Evolutionary conservation across 2,113 vertebrate species (phyloP), one percentile per base, ranked within the genome.

Genomic region (Phylloscopus trochilus): DNA sequence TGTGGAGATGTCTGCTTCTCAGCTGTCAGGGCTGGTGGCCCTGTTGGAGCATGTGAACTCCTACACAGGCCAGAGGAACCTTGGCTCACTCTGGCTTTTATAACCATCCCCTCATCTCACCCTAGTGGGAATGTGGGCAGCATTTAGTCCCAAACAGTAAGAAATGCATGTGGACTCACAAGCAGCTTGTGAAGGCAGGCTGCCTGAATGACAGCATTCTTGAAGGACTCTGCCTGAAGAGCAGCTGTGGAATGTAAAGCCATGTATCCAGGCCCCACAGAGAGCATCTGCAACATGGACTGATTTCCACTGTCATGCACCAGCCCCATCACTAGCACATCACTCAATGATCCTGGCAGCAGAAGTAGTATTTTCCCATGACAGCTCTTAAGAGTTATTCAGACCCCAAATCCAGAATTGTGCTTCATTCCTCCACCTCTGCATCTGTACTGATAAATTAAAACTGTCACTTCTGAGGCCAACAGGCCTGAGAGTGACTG

Each of bases 231-330:
- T 77, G 15, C 19, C 49, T 67, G 13, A 79, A 63, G 39, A 90
- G n/a, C 13, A 67, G 15, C 37, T 59, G 18, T 63, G 44, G 60
- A 49, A 63, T 51, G 33, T 51, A 58, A 84, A 81, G 28, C 37
- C 0, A 0, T 49, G 3, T 67, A 67, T 75, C 39, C 3, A 0
- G 77, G 60, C 63, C 20, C 15, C 60, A 41, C 22, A 55, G n/a
- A 67, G 33, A 78, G 8, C 4, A 9, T 35, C 52, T 87, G 47
- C 66, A 85, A 8, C 30, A 5, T 30, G 52, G 15, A 26, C 66
- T 68, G 47, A 63, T 53, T 82, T 78, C 64, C 12, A 16, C 6
- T 56, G 43, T 74, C 47, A 7, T 30, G 24, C 19, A 33, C 7
- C 39, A 55, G 39, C 31, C 39, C 15, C 11, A 58, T 5, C 41